phyloP scores from a whole-genome alignment of 2,797 vertebrate genomes.

The Acipenser oxyrinchus region DNA sequence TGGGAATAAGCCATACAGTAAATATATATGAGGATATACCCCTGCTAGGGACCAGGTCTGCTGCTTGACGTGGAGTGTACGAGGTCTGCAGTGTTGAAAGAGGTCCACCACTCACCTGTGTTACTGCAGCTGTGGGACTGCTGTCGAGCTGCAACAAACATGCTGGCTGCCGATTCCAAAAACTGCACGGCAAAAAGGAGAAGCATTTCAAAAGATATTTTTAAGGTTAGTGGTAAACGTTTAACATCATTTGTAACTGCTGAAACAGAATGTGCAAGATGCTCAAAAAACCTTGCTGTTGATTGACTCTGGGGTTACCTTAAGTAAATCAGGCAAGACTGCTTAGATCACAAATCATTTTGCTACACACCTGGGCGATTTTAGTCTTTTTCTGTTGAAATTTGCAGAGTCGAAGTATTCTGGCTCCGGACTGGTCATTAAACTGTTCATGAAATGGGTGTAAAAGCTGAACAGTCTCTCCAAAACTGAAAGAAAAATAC shows the following conservation, averaged over 20 bases:
- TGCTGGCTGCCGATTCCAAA: slow-evolving; percentile 77
- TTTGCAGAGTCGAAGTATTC: slow-evolving; percentile 81
- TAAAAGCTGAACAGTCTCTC: slow-evolving; percentile 85
- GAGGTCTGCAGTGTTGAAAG: too few relatives aligned
- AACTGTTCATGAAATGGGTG: slow-evolving; percentile 95
- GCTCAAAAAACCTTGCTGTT: too few relatives aligned
- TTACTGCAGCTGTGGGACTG: slow-evolving; percentile 57
- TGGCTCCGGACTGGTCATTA: slow-evolving; percentile 78
- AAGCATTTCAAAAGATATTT: background rate
- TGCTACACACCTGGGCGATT: slow-evolving; percentile 77
- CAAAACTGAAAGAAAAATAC: slow-evolving; percentile 64
- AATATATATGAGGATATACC: too few relatives aligned
- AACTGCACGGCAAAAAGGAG: slow-evolving; percentile 62
- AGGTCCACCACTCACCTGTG: slow-evolving; percentile 58
- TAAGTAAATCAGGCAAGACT: too few relatives aligned
- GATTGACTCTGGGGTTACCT: too few relatives aligned
- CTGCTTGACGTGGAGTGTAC: too few relatives aligned
- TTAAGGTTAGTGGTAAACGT: too few relatives aligned
- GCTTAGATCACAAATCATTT: background rate
- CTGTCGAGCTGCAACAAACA: slow-evolving; percentile 79
- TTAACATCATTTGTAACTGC: background rate
- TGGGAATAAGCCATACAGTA: too few relatives aligned
- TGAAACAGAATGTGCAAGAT: background rate
- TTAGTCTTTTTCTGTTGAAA: slow-evolving; percentile 97
- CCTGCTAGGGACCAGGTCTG: too few relatives aligned